phyloP scores from a whole-genome alignment of 2,888 invertebrate species.

The Andrena marginata region DNA sequence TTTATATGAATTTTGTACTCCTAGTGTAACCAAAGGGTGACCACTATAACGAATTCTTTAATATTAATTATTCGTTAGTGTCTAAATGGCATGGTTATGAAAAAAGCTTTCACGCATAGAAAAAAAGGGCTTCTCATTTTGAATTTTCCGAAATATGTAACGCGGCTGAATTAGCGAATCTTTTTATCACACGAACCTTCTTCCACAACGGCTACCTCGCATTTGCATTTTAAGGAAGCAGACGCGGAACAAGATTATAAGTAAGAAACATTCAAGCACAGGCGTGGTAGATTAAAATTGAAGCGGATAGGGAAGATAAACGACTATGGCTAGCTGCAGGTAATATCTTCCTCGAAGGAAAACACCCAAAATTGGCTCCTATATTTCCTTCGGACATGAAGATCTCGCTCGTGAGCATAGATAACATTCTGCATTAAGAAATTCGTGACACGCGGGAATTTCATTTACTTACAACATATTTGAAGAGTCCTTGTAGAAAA shows the following conservation, averaged over 20 bases:
- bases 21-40: too few species aligned
- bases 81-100: neutral
- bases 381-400: slow-evolving; percentile 15
- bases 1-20: too few species aligned
- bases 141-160: slow-evolving; percentile 38
- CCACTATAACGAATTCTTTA: too few species aligned
- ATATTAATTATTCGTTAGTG: too few species aligned
- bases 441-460: slow-evolving; percentile 4
- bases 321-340: slow-evolving; percentile 24
- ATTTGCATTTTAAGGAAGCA: slow-evolving; percentile 67
- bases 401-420: neutral
- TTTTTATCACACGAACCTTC: slow-evolving; percentile 40
- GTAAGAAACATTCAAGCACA: slow-evolving; percentile 55
- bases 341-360: slow-evolving; percentile 18
- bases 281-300: slow-evolving; percentile 56
- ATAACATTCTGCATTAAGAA: slow-evolving; percentile 31
- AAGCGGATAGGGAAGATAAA: slow-evolving; percentile 40
- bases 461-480: slow-evolving; percentile 18
- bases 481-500: neutral
- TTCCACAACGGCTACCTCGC: slow-evolving; percentile 31
- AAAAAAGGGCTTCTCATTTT: neutral
- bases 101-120: neutral
- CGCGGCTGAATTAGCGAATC: slow-evolving; percentile 40
- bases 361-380: slow-evolving; percentile 34
- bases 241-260: slow-evolving; percentile 49